These are phyloP conservation scores for Salvelinus sp. DNA, from an alignment of 2,113 vertebrate genomes.

Conservation along the genomic window DNA sequence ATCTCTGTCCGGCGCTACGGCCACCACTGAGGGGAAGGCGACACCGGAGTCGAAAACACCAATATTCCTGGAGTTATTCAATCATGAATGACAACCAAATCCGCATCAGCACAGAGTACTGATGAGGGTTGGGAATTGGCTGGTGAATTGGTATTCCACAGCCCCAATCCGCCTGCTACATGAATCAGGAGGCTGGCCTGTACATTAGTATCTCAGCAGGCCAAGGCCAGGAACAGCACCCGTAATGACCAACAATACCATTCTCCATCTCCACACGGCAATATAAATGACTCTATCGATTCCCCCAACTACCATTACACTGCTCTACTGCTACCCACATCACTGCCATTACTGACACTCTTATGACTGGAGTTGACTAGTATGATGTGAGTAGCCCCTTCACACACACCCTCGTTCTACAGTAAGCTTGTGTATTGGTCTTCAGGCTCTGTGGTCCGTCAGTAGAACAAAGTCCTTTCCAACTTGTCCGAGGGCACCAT, in stretches of 20 bases:
- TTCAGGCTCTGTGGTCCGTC: slow-evolving; percentile 21
- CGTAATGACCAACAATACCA: not conserved
- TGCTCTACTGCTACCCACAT: not conserved
- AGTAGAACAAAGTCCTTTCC: not conserved
- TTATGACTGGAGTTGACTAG: not conserved
- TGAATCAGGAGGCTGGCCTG: too few relatives aligned
- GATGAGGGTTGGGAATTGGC: not conserved
- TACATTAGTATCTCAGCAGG: too few relatives aligned
- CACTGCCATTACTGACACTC: not conserved
- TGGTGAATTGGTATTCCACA: not conserved
- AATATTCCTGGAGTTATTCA: slow-evolving; percentile 22
- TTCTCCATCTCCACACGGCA: not conserved
- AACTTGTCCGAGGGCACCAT: slow-evolving; percentile 14
- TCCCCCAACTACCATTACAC: not conserved
- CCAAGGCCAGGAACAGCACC: too few relatives aligned
- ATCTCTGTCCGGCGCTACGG: slow-evolving; percentile 26
- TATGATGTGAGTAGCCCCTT: not conserved
- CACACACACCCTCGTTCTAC: not conserved
- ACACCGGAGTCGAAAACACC: not conserved
- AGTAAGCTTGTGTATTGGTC: slow-evolving; percentile 10
- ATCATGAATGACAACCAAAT: slow-evolving; percentile 11
- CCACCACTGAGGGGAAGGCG: too few relatives aligned
- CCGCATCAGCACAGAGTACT: slow-evolving; percentile 7
- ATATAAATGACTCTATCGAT: not conserved
- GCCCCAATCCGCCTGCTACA: not conserved